Evolutionary conservation across 2,113 vertebrate genomes (phyloP), one percentile per base, ranked within the genome.

Genomic region (Epinephelus moara): DNA sequence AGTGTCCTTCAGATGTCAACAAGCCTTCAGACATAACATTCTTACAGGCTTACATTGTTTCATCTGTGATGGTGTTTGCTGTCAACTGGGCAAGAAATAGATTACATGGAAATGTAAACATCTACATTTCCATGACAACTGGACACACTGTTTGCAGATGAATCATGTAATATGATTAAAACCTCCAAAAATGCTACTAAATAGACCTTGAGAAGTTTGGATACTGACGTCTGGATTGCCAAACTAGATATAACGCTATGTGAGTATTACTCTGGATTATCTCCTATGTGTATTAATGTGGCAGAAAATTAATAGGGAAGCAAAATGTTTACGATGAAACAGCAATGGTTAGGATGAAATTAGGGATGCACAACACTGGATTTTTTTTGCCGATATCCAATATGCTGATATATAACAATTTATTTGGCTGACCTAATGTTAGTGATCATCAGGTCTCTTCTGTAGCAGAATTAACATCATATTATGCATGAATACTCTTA

Each of bases 301-400:
- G 18, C 53, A 81, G 17, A 37, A 66, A 47, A 4, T 19, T 23
- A 70, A 61, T 59, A n/a, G 5, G 10, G 13, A 27, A 56, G 47
- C 19, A 25, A 50, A 4, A 17, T 66, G 52, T 47, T 42, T 63
- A 19, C 17, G 6, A 25, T 45, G 13, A 3, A 33, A 11, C 14
- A 25, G 40, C 14, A 47, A 11, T 64, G n/a, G 25, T 55, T 23
- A 50, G 42, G 49, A 76, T 79, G 81, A 76, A 37, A 37, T 37
- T 37, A 37, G 4, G 4, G 30, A 30, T 37, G 6, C 33, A 37
- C 33, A 7, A 37, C 6, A 37, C 5, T 37, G 33, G 33, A 37
- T 37, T 37, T 37, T 37, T 37, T 37, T 37, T 1, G 33, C 6
- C 33, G 33, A 37, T 37, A 37, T 37, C 33, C 6, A 7, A 8